Evolutionary conservation across 2,888 invertebrate genomes (phyloP).

Genomic region (Mantis religiosa): DNA sequence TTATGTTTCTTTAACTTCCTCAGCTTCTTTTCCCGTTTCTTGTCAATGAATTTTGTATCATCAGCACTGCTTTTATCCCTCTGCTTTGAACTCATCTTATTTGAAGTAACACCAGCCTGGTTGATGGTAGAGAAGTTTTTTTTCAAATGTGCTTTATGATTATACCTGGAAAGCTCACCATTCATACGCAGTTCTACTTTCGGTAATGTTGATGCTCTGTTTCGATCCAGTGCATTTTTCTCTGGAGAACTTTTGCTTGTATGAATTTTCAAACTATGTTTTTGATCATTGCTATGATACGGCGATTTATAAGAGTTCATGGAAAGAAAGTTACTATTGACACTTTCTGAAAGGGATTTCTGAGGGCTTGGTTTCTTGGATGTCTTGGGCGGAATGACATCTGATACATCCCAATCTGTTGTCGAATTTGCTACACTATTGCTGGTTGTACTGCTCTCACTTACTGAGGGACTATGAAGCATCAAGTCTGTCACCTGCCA

Average conservation of each 20-base stretch:
- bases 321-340: not conserved
- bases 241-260: not conserved
- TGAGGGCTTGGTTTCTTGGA: not conserved
- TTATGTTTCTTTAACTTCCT: constrained; percentile 15
- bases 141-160: not conserved
- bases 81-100: not conserved
- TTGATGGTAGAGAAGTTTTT: not conserved
- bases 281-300: not conserved
- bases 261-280: not conserved
- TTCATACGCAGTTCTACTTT: not conserved
- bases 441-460: constrained; percentile 21
- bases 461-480: constrained; percentile 21
- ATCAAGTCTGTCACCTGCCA: constrained; percentile 32
- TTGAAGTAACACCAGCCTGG: not conserved
- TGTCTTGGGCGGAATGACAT: not conserved
- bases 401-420: constrained; percentile 22
- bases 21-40: constrained; percentile 4
- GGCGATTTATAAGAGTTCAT: not conserved
- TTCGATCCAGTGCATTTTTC: not conserved
- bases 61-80: not conserved
- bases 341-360: not conserved
- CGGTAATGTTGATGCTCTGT: not conserved
- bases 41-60: not conserved
- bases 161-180: not conserved
- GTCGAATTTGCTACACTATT: constrained; percentile 26